Evolutionary conservation across 2,113 vertebrate genomes (phyloP).

Genomic region (Noctilio leporinus): DNA sequence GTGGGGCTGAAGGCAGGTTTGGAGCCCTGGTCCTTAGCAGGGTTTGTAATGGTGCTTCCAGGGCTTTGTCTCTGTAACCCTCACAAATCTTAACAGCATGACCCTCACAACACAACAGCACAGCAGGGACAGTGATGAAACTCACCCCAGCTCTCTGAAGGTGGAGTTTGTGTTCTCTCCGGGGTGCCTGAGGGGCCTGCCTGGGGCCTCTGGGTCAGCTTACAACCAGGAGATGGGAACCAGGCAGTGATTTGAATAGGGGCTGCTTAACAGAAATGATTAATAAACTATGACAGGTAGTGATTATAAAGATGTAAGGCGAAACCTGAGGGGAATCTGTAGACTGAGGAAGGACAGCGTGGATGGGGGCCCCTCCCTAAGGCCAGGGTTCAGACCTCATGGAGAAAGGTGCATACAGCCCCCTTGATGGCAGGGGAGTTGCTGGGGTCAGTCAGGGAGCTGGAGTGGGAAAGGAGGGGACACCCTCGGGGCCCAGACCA

Average conservation of each 20-base stretch:
- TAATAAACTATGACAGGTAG: rapidly evolving
- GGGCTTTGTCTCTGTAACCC: rapidly evolving
- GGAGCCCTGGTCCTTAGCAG: not conserved
- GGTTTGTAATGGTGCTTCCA: rapidly evolving
- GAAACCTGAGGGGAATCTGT: not conserved
- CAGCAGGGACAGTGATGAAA: not conserved
- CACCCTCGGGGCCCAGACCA: not conserved
- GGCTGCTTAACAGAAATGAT: not conserved
- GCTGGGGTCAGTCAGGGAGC: not conserved
- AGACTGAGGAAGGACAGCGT: not conserved
- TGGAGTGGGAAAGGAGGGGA: not conserved
- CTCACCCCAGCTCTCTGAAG: not conserved
- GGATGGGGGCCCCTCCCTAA: rapidly evolving
- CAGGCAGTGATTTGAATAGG: not conserved
- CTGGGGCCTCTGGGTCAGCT: not conserved
- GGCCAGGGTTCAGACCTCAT: not conserved
- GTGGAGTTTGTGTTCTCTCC: not conserved
- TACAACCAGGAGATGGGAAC: not conserved
- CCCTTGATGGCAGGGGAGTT: not conserved
- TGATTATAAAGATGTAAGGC: not conserved
- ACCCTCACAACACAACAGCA: no score
- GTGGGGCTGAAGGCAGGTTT: no score
- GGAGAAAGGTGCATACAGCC: not conserved
- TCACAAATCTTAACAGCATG: no score
- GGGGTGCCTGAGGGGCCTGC: no score